Conservation (phyloP, 1,140 invertebrate species). For the Trachymyrmex septentrionalis region DNA sequence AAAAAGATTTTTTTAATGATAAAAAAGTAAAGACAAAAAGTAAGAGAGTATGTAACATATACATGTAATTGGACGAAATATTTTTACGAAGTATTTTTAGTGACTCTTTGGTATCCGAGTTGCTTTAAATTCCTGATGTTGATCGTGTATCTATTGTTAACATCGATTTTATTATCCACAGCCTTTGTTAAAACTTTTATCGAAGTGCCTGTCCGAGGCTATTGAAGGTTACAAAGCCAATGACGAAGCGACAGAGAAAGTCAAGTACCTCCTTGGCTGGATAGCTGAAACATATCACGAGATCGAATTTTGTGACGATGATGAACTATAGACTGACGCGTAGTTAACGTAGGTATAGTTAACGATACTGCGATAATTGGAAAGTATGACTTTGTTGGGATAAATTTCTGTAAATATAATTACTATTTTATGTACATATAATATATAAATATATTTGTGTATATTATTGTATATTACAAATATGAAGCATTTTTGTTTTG, state of each 20-base stretch:
- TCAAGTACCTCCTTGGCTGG: slow-evolving; percentile 82
- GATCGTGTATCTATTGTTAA: not conserved
- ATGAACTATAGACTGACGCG: slow-evolving; percentile 46
- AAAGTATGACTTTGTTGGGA: slow-evolving; percentile 35
- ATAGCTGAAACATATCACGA: slow-evolving; percentile 80
- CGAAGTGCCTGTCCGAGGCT: slow-evolving; percentile 81
- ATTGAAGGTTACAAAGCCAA: slow-evolving; percentile 77
- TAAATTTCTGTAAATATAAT: slow-evolving; percentile 48
- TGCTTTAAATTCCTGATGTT: not conserved
- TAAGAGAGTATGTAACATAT: no score
- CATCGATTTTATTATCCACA: slow-evolving; percentile 66
- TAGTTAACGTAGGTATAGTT: not conserved
- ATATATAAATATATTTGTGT: slow-evolving; percentile 24
- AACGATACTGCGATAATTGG: slow-evolving; percentile 18
- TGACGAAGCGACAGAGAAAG: slow-evolving; percentile 78
- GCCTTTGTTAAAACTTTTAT: slow-evolving; percentile 80
- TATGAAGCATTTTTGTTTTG: slow-evolving; percentile 16
- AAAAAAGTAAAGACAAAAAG: not conserved
- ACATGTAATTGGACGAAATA: not conserved
- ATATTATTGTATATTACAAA: slow-evolving; percentile 63
- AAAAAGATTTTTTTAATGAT: not conserved
- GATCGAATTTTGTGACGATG: slow-evolving; percentile 77
- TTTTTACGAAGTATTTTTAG: not conserved
- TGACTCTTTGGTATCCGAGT: not conserved
- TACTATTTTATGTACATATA: slow-evolving; percentile 22